Conservation (phyloP, 2,113 vertebrate species). For the Chamaetylas fuelleborni region DNA sequence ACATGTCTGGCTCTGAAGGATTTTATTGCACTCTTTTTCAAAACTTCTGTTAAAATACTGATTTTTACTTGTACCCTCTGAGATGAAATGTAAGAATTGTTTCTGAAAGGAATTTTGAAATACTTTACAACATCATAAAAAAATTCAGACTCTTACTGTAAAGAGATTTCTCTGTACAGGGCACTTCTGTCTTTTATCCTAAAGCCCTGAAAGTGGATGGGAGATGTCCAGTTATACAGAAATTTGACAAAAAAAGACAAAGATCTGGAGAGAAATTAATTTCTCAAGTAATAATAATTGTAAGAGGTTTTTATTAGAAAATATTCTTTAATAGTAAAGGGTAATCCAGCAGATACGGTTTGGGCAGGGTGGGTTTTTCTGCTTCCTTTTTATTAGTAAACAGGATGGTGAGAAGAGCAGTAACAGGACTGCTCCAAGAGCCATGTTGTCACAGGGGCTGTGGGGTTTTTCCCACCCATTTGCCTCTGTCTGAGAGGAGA, state of each 20-base stretch:
- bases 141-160: background rate
- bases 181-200: background rate
- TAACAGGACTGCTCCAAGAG: background rate
- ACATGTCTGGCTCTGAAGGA: background rate
- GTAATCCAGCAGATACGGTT: background rate
- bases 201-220: background rate
- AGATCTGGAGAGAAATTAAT: background rate
- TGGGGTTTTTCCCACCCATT: background rate
- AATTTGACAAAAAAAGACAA: background rate
- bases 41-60: background rate
- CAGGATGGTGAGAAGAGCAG: background rate
- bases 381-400: background rate
- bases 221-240: background rate
- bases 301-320: background rate
- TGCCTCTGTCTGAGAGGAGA: background rate
- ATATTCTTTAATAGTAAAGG: background rate
- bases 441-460: background rate
- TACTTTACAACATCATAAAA: background rate
- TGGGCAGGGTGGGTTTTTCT: background rate
- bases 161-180: background rate
- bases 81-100: background rate
- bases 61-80: background rate
- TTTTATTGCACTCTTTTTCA: background rate
- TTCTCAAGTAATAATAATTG: background rate
- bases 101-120: conserved; percentile 12